Evolutionary conservation across 2,797 vertebrate species (phyloP), one percentile per base, ranked within the genome.

Genomic region (Gymnothorax reevesii): DNA sequence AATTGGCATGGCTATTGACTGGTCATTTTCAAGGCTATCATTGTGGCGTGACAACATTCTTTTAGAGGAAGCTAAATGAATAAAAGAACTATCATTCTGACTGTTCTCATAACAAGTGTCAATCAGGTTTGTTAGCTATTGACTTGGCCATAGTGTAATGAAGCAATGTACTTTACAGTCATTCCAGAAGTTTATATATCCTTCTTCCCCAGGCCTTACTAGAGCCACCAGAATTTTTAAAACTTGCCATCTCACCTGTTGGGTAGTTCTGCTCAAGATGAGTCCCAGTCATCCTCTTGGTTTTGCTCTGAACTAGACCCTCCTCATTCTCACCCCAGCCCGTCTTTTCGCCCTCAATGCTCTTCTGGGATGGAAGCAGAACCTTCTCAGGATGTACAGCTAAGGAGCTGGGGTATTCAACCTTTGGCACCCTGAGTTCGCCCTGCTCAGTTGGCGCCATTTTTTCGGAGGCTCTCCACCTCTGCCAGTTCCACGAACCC

Each of bases 401-500:
- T 2, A 54, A 80, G 27, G 86, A 62, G 25, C 52, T 17, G 25
- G 86, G 5, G 27, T 57, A 79, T 10, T 52, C 17, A 20, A 17
- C 22, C 52, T 77, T n/a, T 6, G 54, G 57, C 33, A 20, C 33
- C 17, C 54, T 55, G 27, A 71, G 8, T 25, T n/a, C 69, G 4
- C 52, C 66, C 22, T 42, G 69, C 15, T 73, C 86, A 1, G 2
- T 27, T 15, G 79, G 52, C 22, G 82, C 57, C 7, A 55, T 49
- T 33, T 85, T 55, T n/a, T 52, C 75, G 6, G 10, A 25, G 17
- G 17, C 73, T 15, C 86, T 85, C 66, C 66, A 17, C 69, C 82
- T 85, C 20, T 64, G 20, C 86, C 86, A 84, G 83, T 27, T 84
- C 86, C 88, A 88, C 75, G 22, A 33, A 49, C 85, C 66, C 8